Evolutionary conservation across 2,113 vertebrate genomes (phyloP).

Genomic region (Noctilio leporinus): DNA sequence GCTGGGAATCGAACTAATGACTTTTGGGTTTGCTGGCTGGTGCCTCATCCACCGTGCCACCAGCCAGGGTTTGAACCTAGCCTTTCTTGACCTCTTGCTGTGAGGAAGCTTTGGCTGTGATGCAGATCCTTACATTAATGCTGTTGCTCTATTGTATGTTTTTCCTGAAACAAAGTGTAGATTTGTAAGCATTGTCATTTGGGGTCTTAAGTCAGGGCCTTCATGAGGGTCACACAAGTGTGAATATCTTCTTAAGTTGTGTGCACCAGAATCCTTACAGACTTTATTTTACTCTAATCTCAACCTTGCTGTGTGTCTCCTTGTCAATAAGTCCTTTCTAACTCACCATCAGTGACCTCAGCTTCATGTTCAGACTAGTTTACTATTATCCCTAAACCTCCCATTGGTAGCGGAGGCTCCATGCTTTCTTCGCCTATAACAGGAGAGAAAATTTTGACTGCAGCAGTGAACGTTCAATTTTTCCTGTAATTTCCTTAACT

Average conservation of each 20-base stretch:
- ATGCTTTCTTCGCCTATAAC: not conserved
- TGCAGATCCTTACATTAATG: not conserved
- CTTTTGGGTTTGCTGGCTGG: too few relatives aligned
- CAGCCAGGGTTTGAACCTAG: not conserved
- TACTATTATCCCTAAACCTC: not conserved
- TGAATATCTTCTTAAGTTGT: not conserved
- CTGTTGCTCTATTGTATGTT: not conserved
- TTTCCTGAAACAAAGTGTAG: not conserved
- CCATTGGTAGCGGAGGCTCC: not conserved
- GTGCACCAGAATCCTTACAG: not conserved
- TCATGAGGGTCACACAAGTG: accelerated
- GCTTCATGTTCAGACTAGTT: not conserved
- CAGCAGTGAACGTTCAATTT: not conserved
- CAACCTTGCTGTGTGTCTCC: not conserved
- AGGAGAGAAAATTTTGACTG: not conserved
- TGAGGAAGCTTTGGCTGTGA: not conserved
- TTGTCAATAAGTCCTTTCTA: not conserved
- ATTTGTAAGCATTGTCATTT: not conserved
- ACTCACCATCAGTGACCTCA: not conserved
- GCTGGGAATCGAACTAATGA: too few relatives aligned
- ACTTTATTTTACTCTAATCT: too few relatives aligned
- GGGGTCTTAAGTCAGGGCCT: not conserved
- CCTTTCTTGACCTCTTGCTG: not conserved
- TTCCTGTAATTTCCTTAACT: not conserved
- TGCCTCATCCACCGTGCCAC: too few relatives aligned